A percentile compares a stretch with the other conserved stretches of the same genome.
phyloP scores from a whole-genome alignment of 2,888 invertebrate genomes.

The Thecophora atra region DNA sequence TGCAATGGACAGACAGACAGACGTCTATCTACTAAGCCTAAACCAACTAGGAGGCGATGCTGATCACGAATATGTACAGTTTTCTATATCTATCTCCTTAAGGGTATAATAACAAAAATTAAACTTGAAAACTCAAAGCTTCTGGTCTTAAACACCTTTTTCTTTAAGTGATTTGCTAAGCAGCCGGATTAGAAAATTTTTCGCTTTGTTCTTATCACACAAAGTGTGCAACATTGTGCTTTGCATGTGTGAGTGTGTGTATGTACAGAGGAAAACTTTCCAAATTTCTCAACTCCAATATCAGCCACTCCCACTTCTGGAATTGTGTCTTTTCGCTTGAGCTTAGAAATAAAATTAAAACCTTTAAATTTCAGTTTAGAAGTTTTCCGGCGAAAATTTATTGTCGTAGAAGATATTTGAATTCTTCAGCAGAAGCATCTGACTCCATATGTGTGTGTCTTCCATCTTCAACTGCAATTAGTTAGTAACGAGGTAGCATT shows the following conservation, averaged over 20 bases:
- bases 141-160: too few relatives aligned
- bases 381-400: background rate
- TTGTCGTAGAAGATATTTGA: background rate
- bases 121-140: too few relatives aligned
- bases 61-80: too few relatives aligned
- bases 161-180: too few relatives aligned
- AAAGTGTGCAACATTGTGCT: background rate
- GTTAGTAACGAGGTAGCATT: background rate
- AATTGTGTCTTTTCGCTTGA: background rate
- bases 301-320: background rate
- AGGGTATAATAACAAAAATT: too few relatives aligned
- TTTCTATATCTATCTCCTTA: too few relatives aligned
- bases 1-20: too few relatives aligned
- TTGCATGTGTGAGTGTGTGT: background rate
- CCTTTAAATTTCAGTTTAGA: background rate
- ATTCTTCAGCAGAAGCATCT: background rate
- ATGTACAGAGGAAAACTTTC: background rate
- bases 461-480: too few relatives aligned
- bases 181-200: too few relatives aligned
- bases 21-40: too few relatives aligned
- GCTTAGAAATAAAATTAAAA: slow-evolving; percentile 3
- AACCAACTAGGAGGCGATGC: too few relatives aligned
- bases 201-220: too few relatives aligned
- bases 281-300: background rate
- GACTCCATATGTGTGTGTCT: slow-evolving; percentile 9